Evolutionary conservation across 2,888 invertebrate genomes (phyloP).

Genomic region (Lysandra coridon): DNA sequence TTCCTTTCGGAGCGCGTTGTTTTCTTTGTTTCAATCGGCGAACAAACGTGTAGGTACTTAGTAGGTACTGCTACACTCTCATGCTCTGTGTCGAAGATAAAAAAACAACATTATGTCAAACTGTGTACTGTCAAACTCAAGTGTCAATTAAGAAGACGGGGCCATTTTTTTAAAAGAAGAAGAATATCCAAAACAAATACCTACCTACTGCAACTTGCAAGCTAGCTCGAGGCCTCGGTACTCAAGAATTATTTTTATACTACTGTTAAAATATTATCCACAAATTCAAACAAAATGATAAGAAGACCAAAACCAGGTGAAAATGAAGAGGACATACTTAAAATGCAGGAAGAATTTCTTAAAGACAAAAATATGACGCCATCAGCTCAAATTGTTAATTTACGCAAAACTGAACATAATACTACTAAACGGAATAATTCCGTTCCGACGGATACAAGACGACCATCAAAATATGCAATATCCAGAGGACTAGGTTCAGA

Average conservation of each 20-base stretch:
- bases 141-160: too few relatives aligned
- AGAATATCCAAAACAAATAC: neutral
- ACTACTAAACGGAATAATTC: slow-evolving; percentile 50
- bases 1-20: too few relatives aligned
- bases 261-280: slow-evolving; percentile 25
- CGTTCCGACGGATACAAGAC: slow-evolving; percentile 47
- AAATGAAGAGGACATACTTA: slow-evolving; percentile 86
- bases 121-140: neutral
- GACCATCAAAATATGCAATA: slow-evolving; percentile 70
- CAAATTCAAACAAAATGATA: slow-evolving; percentile 65
- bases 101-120: too few relatives aligned
- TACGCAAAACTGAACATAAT: slow-evolving; percentile 52
- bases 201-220: too few relatives aligned
- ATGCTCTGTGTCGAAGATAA: too few relatives aligned
- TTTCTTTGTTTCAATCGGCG: too few relatives aligned
- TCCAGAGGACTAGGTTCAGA: slow-evolving; percentile 64
- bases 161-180: too few relatives aligned
- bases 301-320: slow-evolving; percentile 85
- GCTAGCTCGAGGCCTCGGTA: neutral
- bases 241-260: neutral
- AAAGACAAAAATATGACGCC: slow-evolving; percentile 79
- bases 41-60: too few relatives aligned
- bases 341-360: slow-evolving; percentile 86
- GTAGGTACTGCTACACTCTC: too few relatives aligned
- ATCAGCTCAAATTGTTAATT: slow-evolving; percentile 82